phyloP scores from a whole-genome alignment of 2,113 vertebrate species.

The Oryzias celebensis region DNA sequence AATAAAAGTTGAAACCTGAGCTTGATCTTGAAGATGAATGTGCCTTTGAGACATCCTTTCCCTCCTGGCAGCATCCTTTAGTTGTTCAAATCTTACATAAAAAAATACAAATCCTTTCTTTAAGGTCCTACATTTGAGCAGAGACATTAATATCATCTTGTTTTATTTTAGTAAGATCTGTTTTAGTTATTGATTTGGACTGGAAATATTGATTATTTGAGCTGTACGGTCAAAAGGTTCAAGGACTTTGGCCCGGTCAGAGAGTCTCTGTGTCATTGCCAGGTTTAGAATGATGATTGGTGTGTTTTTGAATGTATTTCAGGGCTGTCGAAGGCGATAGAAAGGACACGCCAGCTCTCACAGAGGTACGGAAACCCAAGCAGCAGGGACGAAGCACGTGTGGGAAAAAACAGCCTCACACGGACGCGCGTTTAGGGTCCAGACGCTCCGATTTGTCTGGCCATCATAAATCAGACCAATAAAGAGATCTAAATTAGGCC shows the following conservation, averaged over 20 bases:
- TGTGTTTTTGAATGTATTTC: constrained; percentile 33
- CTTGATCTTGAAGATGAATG: constrained; percentile 63
- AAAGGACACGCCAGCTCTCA: constrained; percentile 28
- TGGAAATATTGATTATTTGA: too few species aligned
- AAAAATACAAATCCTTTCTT: background rate
- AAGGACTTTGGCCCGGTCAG: constrained; percentile 19
- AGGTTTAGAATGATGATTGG: constrained; percentile 8
- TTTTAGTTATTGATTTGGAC: background rate
- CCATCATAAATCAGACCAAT: constrained; percentile 70
- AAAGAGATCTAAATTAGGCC: constrained; percentile 73
- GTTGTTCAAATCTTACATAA: constrained; percentile 21
- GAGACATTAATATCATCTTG: constrained; percentile 1
- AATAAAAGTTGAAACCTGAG: constrained; percentile 64
- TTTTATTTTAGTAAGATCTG: background rate
- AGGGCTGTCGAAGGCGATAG: constrained; percentile 4
- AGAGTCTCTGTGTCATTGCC: background rate
- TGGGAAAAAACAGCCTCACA: constrained; percentile 19
- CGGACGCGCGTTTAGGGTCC: constrained; percentile 32
- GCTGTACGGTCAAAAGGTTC: background rate
- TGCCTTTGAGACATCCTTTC: constrained; percentile 54
- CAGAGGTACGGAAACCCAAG: constrained; percentile 32
- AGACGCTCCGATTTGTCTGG: constrained; percentile 66
- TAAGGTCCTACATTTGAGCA: background rate
- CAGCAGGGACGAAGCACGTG: constrained; percentile 30
- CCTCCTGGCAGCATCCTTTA: constrained; percentile 35